These are phyloP conservation scores for Chlamydotis undulata DNA, from an alignment of 2,113 vertebrate genomes.

Conservation along the genomic window DNA sequence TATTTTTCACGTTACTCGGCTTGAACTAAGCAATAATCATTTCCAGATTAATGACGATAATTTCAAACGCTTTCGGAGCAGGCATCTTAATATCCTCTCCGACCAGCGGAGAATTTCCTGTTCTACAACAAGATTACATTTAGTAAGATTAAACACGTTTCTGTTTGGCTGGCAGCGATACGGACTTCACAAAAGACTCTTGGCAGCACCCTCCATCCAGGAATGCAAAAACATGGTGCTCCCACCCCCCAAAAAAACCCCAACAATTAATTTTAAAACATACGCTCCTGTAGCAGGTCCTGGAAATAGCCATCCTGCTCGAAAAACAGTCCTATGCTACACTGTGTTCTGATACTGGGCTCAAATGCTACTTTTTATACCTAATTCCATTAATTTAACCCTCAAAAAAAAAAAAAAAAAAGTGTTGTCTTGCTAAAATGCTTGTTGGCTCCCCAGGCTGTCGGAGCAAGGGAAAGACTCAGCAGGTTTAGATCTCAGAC, in stretches of 20 bases:
- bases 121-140: constrained; percentile 64
- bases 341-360: background rate
- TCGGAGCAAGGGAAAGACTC: background rate
- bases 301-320: background rate
- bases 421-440: accelerated
- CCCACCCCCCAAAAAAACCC: background rate
- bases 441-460: background rate
- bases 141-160: constrained; percentile 44
- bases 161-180: constrained; percentile 20
- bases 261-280: background rate
- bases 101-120: constrained; percentile 65
- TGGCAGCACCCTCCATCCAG: background rate
- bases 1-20: constrained; percentile 57
- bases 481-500: background rate
- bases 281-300: background rate
- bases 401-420: too few relatives aligned
- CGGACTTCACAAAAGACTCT: background rate
- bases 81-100: constrained; percentile 60
- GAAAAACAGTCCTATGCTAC: background rate
- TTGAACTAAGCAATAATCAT: constrained; percentile 68
- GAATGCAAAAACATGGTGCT: background rate
- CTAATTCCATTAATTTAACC: background rate
- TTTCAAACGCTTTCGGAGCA: constrained; percentile 53
- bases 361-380: background rate
- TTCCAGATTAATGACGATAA: constrained; percentile 68